A percentile compares a stretch with the other conserved stretches of the same genome.
phyloP scores from a whole-genome alignment of 2,113 vertebrate genomes.

The Phylloscopus trochiloides region DNA sequence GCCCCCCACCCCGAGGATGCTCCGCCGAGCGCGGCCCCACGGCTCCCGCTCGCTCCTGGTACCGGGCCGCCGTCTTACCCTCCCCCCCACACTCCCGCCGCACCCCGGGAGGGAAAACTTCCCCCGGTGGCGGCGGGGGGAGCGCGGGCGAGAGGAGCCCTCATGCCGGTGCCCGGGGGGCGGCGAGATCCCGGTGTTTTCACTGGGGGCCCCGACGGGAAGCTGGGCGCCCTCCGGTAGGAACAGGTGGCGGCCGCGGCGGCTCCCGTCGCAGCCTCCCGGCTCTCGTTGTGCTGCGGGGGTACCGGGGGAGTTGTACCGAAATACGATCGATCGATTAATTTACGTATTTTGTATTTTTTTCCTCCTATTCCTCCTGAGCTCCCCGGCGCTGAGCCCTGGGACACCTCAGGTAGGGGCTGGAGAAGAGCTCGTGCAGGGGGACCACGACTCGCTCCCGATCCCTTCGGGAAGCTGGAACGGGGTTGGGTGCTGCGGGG shows the following conservation, averaged over 20 bases:
- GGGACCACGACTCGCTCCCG: fast-evolving
- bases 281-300: neutral
- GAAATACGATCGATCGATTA: neutral
- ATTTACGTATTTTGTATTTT: neutral
- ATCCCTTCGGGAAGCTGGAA: neutral
- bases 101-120: neutral
- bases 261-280: neutral
- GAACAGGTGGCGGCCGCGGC: neutral
- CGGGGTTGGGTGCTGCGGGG: neutral
- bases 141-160: neutral
- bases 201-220: neutral
- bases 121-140: neutral
- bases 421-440: neutral
- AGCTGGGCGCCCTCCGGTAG: neutral
- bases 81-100: neutral
- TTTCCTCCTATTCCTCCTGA: too few species aligned
- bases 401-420: neutral
- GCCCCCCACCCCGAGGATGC: neutral
- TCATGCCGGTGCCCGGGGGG: neutral
- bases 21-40: neutral
- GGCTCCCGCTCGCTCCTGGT: neutral
- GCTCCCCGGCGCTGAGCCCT: neutral
- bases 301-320: neutral
- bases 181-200: neutral
- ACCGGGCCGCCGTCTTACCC: neutral